These are phyloP conservation scores for Percina caprodes DNA, from an alignment of 2,113 vertebrate species.

Conservation along the genomic window DNA sequence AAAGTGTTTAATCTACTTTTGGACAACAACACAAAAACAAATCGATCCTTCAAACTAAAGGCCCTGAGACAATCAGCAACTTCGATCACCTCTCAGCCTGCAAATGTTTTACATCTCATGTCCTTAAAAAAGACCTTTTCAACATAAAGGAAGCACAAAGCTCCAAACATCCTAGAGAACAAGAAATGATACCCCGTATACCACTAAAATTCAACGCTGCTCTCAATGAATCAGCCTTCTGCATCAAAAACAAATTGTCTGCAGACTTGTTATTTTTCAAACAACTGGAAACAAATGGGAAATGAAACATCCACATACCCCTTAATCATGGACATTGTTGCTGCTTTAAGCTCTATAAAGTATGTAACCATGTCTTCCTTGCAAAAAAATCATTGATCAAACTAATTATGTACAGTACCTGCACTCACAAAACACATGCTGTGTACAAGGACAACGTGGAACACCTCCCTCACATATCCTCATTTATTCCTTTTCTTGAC, in stretches of 20 bases:
- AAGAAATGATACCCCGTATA: not conserved
- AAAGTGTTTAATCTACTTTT: conserved; percentile 43
- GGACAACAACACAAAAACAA: conserved; percentile 34
- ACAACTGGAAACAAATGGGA: conserved; percentile 2
- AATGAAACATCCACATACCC: not conserved
- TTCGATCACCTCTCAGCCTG: conserved; percentile 29
- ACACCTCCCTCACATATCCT: conserved; percentile 20
- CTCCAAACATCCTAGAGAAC: not conserved
- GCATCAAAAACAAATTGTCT: not conserved
- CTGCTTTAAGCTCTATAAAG: not conserved
- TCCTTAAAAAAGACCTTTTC: not conserved
- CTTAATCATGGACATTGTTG: not conserved
- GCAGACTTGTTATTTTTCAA: not conserved
- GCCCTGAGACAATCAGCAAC: conserved; percentile 19
- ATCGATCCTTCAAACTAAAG: conserved; percentile 42
- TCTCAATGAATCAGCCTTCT: not conserved
- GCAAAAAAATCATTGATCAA: conserved; percentile 26
- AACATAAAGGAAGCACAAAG: conserved; percentile 15
- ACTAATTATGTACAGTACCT: not conserved
- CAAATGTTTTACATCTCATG: conserved; percentile 31
- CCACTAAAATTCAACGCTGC: not conserved
- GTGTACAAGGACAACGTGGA: not conserved
- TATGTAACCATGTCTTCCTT: not conserved
- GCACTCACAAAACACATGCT: not conserved
- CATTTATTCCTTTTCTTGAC: conserved; percentile 51